Evolutionary conservation across 2,113 vertebrate species (phyloP), one percentile per base, ranked within the genome.

Genomic region (Agapornis roseicollis): DNA sequence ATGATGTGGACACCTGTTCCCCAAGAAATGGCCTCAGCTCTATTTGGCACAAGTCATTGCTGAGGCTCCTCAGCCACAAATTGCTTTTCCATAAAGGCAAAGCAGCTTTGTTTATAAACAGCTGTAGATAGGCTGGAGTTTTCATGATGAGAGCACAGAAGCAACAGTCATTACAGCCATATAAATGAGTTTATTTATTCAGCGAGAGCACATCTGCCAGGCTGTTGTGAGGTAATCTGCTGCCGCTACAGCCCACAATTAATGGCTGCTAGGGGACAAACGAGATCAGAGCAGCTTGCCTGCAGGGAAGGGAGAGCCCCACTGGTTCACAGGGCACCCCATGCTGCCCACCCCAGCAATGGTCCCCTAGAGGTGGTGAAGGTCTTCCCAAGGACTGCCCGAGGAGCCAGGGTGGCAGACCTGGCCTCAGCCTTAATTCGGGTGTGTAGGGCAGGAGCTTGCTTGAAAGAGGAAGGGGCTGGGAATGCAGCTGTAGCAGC

Each of bases 101-200:
- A 97, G 96, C 91, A 96, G 94, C 96, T 97, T 97, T 97, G 97
- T 97, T 97, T 96, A 96, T 95, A 96, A 97, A 97, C 90, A 96
- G 92, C 90, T 96, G 88, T 92, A 95, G 89, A 93, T 94, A 97
- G 94, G 94, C 95, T 94, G 90, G 95, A 96, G 94, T 96, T 96
- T 96, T 96, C 97, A 95, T 77, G 89, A 97, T 85, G 88, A 91
- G 95, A 96, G 89, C 90, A 97, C 95, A 96, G 94, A 97, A 97
- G 95, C 85, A 96, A 96, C 96, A 97, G 93, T 94, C 94, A 96
- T 96, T 97, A 96, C 88, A 88, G 88, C 92, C 90, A 0, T 87
- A 97, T 97, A 97, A 97, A 97, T 96, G 94, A 96, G 95, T 95
- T 97, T 97, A 97, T 97, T 97, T 97, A 95, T 96, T 97, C 94